Percentiles rank a stretch among this genome's conserved stretches.
Evolutionary conservation across 1,140 invertebrate species (phyloP).

Genomic region (Metopolophium dirhodum): DNA sequence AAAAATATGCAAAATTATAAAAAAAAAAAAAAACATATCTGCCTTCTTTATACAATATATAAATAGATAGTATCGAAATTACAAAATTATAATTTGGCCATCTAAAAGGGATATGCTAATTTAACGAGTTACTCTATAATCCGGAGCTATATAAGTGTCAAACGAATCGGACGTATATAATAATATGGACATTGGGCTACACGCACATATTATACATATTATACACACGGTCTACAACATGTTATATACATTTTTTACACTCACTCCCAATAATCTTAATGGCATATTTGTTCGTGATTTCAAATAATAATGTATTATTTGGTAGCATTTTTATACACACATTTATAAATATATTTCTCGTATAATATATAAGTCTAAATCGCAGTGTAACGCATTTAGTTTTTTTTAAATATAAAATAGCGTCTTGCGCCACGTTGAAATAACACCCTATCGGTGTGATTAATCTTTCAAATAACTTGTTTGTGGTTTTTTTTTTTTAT

Average conservation of each 20-base stretch:
- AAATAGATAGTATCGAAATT: constrained; percentile 11
- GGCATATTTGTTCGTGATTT: constrained; percentile 1
- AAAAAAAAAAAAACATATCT: neutral
- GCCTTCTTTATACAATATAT: constrained; percentile 18
- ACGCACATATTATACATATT: neutral
- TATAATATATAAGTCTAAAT: neutral
- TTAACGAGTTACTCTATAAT: constrained; percentile 20
- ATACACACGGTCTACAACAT: neutral
- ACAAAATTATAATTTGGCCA: constrained; percentile 40
- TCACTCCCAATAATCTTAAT: neutral
- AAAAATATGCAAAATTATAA: constrained; percentile 13
- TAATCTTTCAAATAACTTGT: constrained; percentile 13
- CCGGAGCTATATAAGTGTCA: constrained; percentile 18
- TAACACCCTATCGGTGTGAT: neutral
- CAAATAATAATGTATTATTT: constrained; percentile 13
- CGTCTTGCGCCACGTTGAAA: constrained; percentile 11
- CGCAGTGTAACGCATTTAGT: neutral
- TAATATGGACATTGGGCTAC: neutral
- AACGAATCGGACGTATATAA: constrained; percentile 34
- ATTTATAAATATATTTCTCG: neutral
- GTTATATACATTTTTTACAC: neutral
- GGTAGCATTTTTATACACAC: neutral
- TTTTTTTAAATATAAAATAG: neutral
- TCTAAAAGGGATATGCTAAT: constrained; percentile 40
- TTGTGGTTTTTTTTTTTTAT: neutral